phyloP scores from a whole-genome alignment of 1,140 invertebrate species.

The Lordiphosa collinella region DNA sequence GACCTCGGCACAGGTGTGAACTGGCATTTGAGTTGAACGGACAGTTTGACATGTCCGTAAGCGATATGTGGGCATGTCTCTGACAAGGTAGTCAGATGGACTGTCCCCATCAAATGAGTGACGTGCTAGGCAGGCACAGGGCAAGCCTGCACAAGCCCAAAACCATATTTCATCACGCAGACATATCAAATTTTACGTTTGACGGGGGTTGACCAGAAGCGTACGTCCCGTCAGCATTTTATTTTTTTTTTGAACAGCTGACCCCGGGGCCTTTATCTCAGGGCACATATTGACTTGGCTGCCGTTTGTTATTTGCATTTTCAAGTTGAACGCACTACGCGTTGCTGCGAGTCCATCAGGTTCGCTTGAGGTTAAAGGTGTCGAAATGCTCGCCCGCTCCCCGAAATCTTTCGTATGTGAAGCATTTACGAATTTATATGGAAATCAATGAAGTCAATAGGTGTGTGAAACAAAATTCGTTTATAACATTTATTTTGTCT shows the following conservation, averaged over 20 bases:
- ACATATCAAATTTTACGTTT: constrained; percentile 51
- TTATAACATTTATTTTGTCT: constrained; percentile 15
- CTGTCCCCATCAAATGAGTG: constrained; percentile 34
- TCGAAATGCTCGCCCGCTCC: constrained; percentile 19
- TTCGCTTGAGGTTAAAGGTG: constrained; percentile 53
- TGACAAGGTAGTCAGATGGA: constrained; percentile 29
- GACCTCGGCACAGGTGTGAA: constrained; percentile 47
- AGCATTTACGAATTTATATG: constrained; percentile 43
- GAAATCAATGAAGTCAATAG: constrained; percentile 69
- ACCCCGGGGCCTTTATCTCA: constrained; percentile 29
- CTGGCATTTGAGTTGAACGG: constrained; percentile 26
- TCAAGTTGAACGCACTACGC: constrained; percentile 54
- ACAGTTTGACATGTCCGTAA: constrained; percentile 49
- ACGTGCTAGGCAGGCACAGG: constrained; percentile 12
- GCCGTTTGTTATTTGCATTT: constrained; percentile 35
- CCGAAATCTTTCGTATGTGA: constrained; percentile 16
- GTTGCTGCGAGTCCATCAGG: constrained; percentile 4
- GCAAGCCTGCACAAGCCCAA: constrained; percentile 51
- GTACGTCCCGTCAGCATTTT: neutral
- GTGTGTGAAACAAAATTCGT: constrained; percentile 33
- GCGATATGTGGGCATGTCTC: constrained; percentile 40
- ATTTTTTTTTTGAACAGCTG: constrained; percentile 30
- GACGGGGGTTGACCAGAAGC: constrained; percentile 27
- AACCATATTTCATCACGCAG: constrained; percentile 43
- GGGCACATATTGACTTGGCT: constrained; percentile 14